Evolutionary conservation across 2,888 invertebrate genomes (phyloP), one percentile per base, ranked within the genome.

Genomic region (Calliopum simillimum): DNA sequence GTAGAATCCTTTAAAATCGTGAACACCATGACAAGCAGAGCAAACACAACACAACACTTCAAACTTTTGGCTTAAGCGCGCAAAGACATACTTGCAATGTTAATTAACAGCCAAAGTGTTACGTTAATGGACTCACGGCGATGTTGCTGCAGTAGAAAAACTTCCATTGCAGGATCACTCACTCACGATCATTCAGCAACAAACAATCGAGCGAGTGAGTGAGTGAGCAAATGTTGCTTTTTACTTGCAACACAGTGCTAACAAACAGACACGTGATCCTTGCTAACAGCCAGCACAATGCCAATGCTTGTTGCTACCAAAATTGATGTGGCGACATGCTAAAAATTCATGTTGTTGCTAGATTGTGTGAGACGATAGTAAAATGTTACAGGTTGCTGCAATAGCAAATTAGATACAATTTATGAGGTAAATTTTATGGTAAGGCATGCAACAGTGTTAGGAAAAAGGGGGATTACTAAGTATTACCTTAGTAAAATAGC

Each of bases 91-190:
- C 65, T 66, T 55, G 51, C 74, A 69, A 71, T 64, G 71, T 71
- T 71, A 72, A 72, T 74, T 72, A 72, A 62, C 46, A 63, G 41
- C 67, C 47, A 19, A 62, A 62, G 62, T 62, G 49, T 25, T 61
- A 13, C 23, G 19, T 19, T 63, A 25, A 63, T 25, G 25, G 63
- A 61, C 21, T 14, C 47, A 19, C 59, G 43, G 23, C n/a, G 25
- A 58, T 64, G 49, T 63, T 56, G 69, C 47, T 56, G 33, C 51
- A 47, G 63, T 58, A 58, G 44, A 46, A 47, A 51, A 49, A 43
- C 59, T 25, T 58, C 19, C 33, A 43, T 33, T 51, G 49, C 63
- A 19, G 41, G 43, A 59, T 59, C 19, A 19, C 21, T 59, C 19
- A 19, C 21, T 13, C 59, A 33, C 33, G 33, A 33, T 33, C 33